Conservation (phyloP, 1,140 invertebrate species). For the Leptestheria dahalacensis region DNA sequence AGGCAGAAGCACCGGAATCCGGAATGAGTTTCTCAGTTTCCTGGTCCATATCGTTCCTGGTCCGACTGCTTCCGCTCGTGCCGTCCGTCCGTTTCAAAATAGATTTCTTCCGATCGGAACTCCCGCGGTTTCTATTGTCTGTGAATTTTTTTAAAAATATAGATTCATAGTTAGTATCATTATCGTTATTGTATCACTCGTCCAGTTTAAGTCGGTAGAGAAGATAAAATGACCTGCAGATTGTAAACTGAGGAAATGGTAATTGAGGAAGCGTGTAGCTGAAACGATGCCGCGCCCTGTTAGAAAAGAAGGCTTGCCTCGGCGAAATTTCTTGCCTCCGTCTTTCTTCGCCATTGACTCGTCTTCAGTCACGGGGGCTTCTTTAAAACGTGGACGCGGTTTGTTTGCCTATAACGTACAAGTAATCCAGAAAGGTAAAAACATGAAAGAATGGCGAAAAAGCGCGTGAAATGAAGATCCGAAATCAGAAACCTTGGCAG, state of each 20-base stretch:
- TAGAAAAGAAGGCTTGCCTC: constrained; percentile 36
- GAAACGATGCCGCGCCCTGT: constrained; percentile 47
- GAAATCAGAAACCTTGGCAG: background rate
- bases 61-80: constrained; percentile 20
- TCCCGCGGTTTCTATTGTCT: constrained; percentile 30
- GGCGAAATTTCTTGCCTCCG: constrained; percentile 29
- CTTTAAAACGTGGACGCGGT: constrained; percentile 10
- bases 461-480: background rate
- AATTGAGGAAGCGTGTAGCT: constrained; percentile 54
- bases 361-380: constrained; percentile 1
- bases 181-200: too few relatives aligned
- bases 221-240: constrained; percentile 22
- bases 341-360: constrained; percentile 26
- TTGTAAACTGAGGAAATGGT: constrained; percentile 51
- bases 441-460: background rate
- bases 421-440: too few relatives aligned
- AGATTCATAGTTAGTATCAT: too few relatives aligned
- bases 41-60: constrained; percentile 32
- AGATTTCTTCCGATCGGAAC: constrained; percentile 48
- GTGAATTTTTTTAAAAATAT: constrained; percentile 15
- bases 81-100: constrained; percentile 60
- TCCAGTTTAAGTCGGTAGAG: background rate
- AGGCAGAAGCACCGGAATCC: constrained; percentile 26
- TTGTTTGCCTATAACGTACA: constrained; percentile 6
- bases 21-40: constrained; percentile 62